Evolutionary conservation across 2,888 invertebrate species (phyloP).

Genomic region (Plusia festucae): DNA sequence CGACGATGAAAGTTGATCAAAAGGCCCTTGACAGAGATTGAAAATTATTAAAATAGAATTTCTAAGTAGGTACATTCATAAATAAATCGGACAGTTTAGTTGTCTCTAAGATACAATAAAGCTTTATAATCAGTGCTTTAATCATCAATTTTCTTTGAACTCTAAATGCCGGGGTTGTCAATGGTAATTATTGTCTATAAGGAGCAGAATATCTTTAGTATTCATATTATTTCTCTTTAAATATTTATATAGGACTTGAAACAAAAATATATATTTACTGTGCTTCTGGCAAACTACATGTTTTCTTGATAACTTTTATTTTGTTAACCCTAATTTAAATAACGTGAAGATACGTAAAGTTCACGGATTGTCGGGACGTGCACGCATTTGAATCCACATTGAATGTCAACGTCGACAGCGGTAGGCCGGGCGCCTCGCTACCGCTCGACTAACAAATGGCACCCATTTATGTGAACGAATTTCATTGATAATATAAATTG

Average conservation of each 20-base stretch:
- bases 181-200: slow-evolving; percentile 16
- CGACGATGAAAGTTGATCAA: slow-evolving; percentile 39
- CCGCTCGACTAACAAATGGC: slow-evolving; percentile 57
- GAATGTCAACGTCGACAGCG: slow-evolving; percentile 58
- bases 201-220: slow-evolving; percentile 39
- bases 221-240: slow-evolving; percentile 42
- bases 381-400: slow-evolving; percentile 62
- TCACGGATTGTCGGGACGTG: slow-evolving; percentile 52
- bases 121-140: slow-evolving; percentile 47
- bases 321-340: no score
- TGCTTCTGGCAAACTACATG: no score
- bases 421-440: slow-evolving; percentile 35
- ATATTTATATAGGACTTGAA: no score
- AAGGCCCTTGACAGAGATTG: slow-evolving; percentile 52
- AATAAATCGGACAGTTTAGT: slow-evolving; percentile 45
- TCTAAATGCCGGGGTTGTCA: slow-evolving; percentile 35
- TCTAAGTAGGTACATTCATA: slow-evolving; percentile 53
- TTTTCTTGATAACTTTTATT: no score
- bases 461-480: slow-evolving; percentile 61
- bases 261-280: no score
- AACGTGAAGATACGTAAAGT: slow-evolving; percentile 55
- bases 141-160: slow-evolving; percentile 53
- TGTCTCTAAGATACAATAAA: slow-evolving; percentile 49
- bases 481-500: slow-evolving; percentile 66
- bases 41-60: slow-evolving; percentile 48